Conservation (phyloP, 2,797 vertebrate genomes). For the Setipinna tenuifilis region DNA sequence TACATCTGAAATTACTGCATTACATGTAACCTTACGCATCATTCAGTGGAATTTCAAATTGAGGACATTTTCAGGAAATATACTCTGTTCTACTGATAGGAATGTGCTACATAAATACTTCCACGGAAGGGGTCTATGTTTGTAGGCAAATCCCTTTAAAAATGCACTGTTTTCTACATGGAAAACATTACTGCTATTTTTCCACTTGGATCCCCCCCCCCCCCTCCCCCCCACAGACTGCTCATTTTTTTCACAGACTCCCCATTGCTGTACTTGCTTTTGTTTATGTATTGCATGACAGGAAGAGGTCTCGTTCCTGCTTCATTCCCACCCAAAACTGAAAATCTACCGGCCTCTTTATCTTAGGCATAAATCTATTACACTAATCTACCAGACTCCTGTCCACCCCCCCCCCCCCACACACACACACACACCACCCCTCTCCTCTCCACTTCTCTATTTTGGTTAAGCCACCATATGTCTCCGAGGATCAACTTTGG, state of each 20-base stretch:
- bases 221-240: neutral
- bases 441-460: conserved; percentile 3
- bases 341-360: conserved; percentile 9
- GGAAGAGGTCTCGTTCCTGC: neutral
- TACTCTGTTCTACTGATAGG: neutral
- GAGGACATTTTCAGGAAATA: neutral
- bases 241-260: too few species aligned
- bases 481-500: conserved; percentile 79
- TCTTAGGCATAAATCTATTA: conserved; percentile 10
- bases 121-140: neutral
- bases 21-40: neutral
- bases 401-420: conserved; percentile 54
- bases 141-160: neutral
- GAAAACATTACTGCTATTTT: neutral
- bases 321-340: neutral
- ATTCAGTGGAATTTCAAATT: neutral
- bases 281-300: neutral
- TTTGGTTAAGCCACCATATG: conserved; percentile 74
- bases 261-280: neutral
- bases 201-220: neutral
- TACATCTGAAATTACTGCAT: neutral
- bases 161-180: neutral
- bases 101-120: neutral
- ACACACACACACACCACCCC: conserved; percentile 20
- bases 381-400: conserved; percentile 19